Percentiles rank a stretch among this genome's conserved stretches.
These are phyloP conservation scores for Acridotheres tristis DNA, from an alignment of 2,797 vertebrate genomes.

Conservation along the genomic window DNA sequence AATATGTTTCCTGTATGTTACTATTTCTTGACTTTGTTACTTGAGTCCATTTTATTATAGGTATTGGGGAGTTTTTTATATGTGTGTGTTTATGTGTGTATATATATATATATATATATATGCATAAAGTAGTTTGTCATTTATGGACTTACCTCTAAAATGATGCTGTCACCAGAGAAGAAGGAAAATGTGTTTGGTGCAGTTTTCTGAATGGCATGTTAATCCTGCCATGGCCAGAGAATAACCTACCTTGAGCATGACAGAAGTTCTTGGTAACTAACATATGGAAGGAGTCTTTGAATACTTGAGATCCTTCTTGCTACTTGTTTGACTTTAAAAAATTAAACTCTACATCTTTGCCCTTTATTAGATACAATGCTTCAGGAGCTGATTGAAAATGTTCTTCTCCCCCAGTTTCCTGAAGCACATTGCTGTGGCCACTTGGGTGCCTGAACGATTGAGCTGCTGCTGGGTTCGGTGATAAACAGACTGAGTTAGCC, in stretches of 20 bases:
- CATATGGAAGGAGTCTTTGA: not conserved
- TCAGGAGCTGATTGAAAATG: not conserved
- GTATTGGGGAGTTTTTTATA: not conserved
- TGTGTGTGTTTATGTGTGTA: fast-evolving
- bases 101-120: too few species aligned
- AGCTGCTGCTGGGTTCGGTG: not conserved
- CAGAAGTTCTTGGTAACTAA: not conserved
- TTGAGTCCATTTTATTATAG: not conserved
- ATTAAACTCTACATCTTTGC: not conserved
- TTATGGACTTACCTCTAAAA: not conserved
- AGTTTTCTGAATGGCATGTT: not conserved
- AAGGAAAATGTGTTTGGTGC: not conserved
- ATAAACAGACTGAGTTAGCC: not conserved
- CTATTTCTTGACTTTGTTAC: not conserved
- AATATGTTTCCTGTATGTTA: not conserved
- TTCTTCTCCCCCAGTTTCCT: not conserved
- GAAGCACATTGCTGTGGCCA: not conserved
- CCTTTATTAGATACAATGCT: not conserved
- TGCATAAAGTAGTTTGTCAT: not conserved
- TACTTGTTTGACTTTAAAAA: not conserved
- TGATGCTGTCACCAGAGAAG: not conserved
- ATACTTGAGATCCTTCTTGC: not conserved
- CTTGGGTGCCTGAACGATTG: not conserved
- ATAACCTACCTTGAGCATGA: not conserved
- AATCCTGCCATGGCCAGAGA: not conserved